A percentile compares a stretch with the other conserved stretches of the same genome.
These are phyloP conservation scores for Cotesia glomerata DNA, from an alignment of 1,140 invertebrate species.

Conservation along the genomic window DNA sequence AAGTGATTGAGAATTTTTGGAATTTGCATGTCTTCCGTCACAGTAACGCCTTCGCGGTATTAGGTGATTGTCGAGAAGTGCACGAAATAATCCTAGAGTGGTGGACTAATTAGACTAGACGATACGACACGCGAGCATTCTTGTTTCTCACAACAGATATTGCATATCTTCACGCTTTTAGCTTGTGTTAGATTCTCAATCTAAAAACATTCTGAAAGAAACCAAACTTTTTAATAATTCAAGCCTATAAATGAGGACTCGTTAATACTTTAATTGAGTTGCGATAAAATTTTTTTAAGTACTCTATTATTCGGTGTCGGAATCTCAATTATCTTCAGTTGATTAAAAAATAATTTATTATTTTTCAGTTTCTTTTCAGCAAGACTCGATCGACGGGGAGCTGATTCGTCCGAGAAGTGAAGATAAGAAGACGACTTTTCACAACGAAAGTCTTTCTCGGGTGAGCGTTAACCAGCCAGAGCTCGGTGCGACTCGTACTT, in stretches of 20 bases:
- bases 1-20: conserved; percentile 9
- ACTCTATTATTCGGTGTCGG: too few relatives aligned
- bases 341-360: background rate
- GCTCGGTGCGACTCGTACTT: background rate
- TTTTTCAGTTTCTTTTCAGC: conserved; percentile 57
- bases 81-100: conserved; percentile 45
- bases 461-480: background rate
- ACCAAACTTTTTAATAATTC: too few relatives aligned
- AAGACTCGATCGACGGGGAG: conserved; percentile 51
- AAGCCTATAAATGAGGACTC: too few relatives aligned
- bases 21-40: conserved; percentile 23
- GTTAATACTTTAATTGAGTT: too few relatives aligned
- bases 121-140: conserved; percentile 47
- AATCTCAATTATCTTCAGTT: too few relatives aligned
- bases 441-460: background rate
- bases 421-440: conserved; percentile 9
- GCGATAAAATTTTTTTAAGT: too few relatives aligned
- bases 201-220: background rate
- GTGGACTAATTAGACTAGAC: conserved; percentile 48
- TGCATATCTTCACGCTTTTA: background rate
- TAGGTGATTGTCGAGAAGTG: conserved; percentile 25
- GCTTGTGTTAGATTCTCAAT: too few relatives aligned
- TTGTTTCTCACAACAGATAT: background rate
- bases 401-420: conserved; percentile 27
- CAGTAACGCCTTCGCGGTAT: conserved; percentile 18